A percentile compares a stretch with the other conserved stretches of the same genome.
Evolutionary conservation across 1,140 invertebrate species (phyloP).

Genomic region (Habropoda laboriosa): DNA sequence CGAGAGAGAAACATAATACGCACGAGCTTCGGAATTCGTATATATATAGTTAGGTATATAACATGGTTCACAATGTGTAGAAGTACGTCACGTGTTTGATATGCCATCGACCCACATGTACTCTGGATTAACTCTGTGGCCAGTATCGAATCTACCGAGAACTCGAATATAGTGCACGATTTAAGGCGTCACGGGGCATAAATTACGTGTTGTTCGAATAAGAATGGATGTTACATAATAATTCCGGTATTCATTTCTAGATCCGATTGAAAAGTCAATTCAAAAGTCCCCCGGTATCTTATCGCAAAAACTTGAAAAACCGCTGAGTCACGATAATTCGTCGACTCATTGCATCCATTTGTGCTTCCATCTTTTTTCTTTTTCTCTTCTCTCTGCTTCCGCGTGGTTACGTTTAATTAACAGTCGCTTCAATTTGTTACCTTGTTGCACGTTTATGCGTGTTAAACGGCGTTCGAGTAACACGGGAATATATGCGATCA

Average conservation of each 20-base stretch:
- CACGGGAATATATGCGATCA: neutral
- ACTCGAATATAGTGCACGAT: neutral
- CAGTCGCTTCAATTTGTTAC: neutral
- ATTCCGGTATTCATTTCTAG: no score
- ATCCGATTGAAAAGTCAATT: neutral
- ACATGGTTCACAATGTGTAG: constrained; percentile 14
- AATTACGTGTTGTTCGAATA: constrained; percentile 8
- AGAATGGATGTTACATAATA: constrained; percentile 49
- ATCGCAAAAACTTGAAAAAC: constrained; percentile 39
- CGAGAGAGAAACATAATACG: constrained; percentile 3
- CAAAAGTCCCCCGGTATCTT: constrained; percentile 49
- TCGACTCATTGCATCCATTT: neutral
- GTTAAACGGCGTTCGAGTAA: no score
- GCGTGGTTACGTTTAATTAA: neutral
- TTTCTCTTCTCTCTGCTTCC: no score
- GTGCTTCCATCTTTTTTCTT: neutral
- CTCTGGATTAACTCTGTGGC: constrained; percentile 22
- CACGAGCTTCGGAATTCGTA: constrained; percentile 3
- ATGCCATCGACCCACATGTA: constrained; percentile 56
- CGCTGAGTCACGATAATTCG: constrained; percentile 60
- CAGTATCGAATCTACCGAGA: constrained; percentile 17
- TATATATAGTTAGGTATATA: constrained; percentile 26
- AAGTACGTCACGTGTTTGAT: constrained; percentile 43
- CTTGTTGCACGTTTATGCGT: neutral
- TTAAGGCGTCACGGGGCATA: neutral